Evolutionary conservation across 2,113 vertebrate genomes (phyloP).

Genomic region (Oncorhynchus kisutch): DNA sequence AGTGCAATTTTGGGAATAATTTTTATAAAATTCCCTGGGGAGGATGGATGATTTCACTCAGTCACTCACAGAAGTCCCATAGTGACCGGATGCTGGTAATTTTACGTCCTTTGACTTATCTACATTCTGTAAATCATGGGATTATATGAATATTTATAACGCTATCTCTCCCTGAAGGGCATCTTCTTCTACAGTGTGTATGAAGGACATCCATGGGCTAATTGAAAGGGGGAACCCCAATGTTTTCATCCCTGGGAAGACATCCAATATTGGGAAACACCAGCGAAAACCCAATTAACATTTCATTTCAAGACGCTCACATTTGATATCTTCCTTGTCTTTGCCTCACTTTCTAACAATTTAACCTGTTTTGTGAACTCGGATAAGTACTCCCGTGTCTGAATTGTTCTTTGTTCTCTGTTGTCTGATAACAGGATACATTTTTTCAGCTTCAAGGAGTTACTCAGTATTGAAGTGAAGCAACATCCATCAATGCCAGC

Average conservation of each 20-base stretch:
- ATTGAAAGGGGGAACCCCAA: background rate
- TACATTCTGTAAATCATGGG: slow-evolving; percentile 57
- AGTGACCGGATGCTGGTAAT: slow-evolving; percentile 62
- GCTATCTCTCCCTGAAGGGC: slow-evolving; percentile 41
- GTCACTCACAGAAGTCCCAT: background rate
- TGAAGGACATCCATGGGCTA: background rate
- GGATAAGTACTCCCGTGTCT: slow-evolving; percentile 12
- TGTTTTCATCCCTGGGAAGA: slow-evolving; percentile 18
- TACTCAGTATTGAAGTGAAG: background rate
- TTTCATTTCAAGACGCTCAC: slow-evolving; percentile 45
- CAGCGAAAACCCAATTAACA: slow-evolving; percentile 43
- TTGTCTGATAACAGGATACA: background rate
- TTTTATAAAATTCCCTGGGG: no score
- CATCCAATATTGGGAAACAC: slow-evolving; percentile 32
- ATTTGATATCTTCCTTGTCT: slow-evolving; percentile 8
- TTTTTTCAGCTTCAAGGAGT: background rate
- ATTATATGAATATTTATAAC: slow-evolving; percentile 56
- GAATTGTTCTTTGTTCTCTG: background rate
- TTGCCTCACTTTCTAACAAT: slow-evolving; percentile 22
- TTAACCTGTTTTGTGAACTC: slow-evolving; percentile 18
- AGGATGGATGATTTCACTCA: background rate
- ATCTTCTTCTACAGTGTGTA: slow-evolving; percentile 46
- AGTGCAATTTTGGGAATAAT: no score
- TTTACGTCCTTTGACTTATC: slow-evolving; percentile 52
- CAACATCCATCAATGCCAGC: background rate